Evolutionary conservation across 2,113 vertebrate genomes (phyloP), one percentile per base, ranked within the genome.

Genomic region (Microcebus ravelobensis): DNA sequence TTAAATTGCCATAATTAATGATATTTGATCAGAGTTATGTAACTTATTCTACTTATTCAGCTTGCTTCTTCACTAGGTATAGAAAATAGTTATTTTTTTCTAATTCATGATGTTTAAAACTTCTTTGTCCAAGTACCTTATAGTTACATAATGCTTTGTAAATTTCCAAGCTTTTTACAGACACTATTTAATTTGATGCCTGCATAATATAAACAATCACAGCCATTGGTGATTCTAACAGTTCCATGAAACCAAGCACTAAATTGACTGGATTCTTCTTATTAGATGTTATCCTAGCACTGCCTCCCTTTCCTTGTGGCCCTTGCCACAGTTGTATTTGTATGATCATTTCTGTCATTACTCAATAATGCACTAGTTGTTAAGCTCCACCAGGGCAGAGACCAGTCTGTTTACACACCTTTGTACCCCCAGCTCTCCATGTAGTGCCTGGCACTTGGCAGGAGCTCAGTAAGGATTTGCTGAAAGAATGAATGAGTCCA

Each of bases 141-240:
- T 36, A 71, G 80, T 84, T 84, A 79, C 25, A 76, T 67, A 87
- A 14, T 59, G 31, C 68, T 57, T 94, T 86, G 25, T 61, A 84
- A 70, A 76, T 92, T 91, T 95, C 68, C 92, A 83, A 92, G 50
- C 87, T 10, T 55, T 80, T 97, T 52, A 21, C 6, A 25, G 29
- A 76, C 23, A 9, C 27, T 61, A 70, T 31, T 83, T 94, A 65
- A 42, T 82, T 39, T 67, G 39, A 88, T 57, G 4, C 52, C 48
- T 50, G 1, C 7, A 4, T 36, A 87, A 50, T 71, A 61, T 25
- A 86, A 55, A 71, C 52, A 18, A 18, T 55, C 52, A 55, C 52
- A 55, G 52, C 52, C 52, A 55, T 18, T 45, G 79, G 15, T 70
- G 74, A 80, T 13, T 82, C 2, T 31, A 52, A 59, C 29, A 90